Evolutionary conservation across 2,888 invertebrate species (phyloP).

Genomic region (Agonopterix heracliana): DNA sequence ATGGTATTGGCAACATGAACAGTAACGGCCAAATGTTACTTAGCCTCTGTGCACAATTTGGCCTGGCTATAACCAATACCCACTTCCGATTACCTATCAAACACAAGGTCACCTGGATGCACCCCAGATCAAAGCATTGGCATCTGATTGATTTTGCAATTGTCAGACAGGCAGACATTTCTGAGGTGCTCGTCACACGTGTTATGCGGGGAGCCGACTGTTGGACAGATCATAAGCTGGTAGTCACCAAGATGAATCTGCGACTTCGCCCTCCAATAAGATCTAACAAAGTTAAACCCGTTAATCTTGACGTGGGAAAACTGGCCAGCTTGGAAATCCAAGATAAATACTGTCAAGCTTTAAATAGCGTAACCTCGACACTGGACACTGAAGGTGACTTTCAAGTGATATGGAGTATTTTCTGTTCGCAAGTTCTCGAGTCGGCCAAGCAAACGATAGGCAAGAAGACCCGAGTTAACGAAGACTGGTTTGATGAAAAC

Average conservation of each 20-base stretch:
- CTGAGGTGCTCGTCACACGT: neutral
- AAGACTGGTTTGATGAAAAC: neutral
- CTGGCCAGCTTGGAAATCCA: neutral
- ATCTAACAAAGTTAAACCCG: neutral
- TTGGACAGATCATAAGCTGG: neutral
- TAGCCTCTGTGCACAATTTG: conserved; percentile 12
- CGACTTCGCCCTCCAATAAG: neutral
- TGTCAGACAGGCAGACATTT: conserved; percentile 7
- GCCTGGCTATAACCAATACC: conserved; percentile 10
- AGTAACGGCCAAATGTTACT: conserved; percentile 9
- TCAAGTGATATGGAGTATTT: neutral
- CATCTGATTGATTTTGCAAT: conserved; percentile 17
- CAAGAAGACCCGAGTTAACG: neutral
- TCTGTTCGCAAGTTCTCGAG: neutral
- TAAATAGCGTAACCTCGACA: too few relatives aligned
- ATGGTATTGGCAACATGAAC: conserved; percentile 15
- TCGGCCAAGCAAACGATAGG: neutral
- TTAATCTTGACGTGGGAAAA: neutral
- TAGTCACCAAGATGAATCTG: neutral
- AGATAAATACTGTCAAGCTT: neutral
- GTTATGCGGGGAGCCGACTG: neutral
- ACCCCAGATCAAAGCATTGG: conserved; percentile 21
- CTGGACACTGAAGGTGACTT: neutral
- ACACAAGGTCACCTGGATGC: conserved; percentile 18
- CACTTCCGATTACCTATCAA: conserved; percentile 13